Percentiles rank a stretch among this genome's conserved stretches.
These are phyloP conservation scores for Achatina immaculata DNA, from an alignment of 1,140 invertebrate genomes.

Conservation along the genomic window DNA sequence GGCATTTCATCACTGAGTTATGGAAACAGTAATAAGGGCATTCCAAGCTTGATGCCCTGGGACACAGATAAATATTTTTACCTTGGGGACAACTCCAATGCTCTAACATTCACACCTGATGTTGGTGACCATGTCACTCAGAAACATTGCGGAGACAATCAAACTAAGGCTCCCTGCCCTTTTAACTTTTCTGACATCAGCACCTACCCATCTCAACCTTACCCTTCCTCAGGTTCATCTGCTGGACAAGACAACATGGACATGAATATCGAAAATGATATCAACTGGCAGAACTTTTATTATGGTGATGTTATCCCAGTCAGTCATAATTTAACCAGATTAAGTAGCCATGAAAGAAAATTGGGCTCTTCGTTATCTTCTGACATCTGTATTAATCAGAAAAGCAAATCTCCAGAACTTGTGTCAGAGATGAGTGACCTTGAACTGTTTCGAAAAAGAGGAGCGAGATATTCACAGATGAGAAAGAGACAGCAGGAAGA, in stretches of 20 bases:
- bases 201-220: not conserved
- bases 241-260: too few relatives aligned
- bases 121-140: not conserved
- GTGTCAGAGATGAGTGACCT: not conserved
- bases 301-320: not conserved
- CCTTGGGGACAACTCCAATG: not conserved
- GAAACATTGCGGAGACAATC: not conserved
- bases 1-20: not conserved
- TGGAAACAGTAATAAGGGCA: not conserved
- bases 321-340: not conserved
- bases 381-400: too few relatives aligned
- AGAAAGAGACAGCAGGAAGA: not conserved
- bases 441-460: constrained; percentile 3
- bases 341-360: not conserved
- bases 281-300: not conserved
- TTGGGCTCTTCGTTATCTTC: not conserved
- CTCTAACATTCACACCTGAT: not conserved
- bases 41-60: not conserved
- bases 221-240: not conserved
- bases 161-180: not conserved
- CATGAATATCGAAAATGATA: too few relatives aligned
- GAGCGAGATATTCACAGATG: not conserved
- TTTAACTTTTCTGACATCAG: not conserved
- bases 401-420: not conserved
- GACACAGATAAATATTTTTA: not conserved